These are phyloP conservation scores for Mico argentatus DNA, from an alignment of 2,797 vertebrate genomes.

Conservation along the genomic window DNA sequence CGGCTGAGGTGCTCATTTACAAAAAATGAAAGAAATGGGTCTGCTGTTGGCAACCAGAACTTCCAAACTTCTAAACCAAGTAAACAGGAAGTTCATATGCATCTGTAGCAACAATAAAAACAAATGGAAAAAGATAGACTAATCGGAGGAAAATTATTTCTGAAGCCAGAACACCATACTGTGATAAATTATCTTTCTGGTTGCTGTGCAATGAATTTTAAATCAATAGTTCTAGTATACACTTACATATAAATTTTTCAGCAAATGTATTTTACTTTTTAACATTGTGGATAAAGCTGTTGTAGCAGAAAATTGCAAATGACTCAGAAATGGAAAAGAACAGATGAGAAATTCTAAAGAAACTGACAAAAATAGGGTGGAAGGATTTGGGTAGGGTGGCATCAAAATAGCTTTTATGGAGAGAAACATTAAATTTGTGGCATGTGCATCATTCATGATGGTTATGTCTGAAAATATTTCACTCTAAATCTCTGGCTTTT, in stretches of 20 bases:
- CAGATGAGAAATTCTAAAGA: constrained; percentile 59
- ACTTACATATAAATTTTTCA: constrained; percentile 67
- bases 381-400: not conserved
- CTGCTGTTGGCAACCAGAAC: not conserved
- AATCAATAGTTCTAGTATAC: constrained; percentile 70
- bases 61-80: not conserved
- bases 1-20: not conserved
- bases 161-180: constrained; percentile 65
- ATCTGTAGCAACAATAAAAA: not conserved
- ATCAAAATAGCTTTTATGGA: not conserved
- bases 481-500: not conserved
- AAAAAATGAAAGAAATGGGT: not conserved
- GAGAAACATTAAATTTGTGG: not conserved
- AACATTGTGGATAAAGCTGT: constrained; percentile 49
- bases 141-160: constrained; percentile 70
- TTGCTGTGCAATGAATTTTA: constrained; percentile 68
- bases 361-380: constrained; percentile 21
- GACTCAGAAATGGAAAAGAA: constrained; percentile 73
- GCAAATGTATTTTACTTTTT: constrained; percentile 71
- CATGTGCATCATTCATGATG: not conserved
- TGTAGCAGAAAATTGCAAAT: constrained; percentile 79
- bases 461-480: not conserved
- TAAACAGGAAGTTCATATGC: not conserved
- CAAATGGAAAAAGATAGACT: not conserved
- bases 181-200: constrained; percentile 69